Percentiles rank a stretch among this genome's conserved stretches.
These are phyloP conservation scores for Cephalopholis sonnerati DNA, from an alignment of 2,113 vertebrate species.

Conservation along the genomic window DNA sequence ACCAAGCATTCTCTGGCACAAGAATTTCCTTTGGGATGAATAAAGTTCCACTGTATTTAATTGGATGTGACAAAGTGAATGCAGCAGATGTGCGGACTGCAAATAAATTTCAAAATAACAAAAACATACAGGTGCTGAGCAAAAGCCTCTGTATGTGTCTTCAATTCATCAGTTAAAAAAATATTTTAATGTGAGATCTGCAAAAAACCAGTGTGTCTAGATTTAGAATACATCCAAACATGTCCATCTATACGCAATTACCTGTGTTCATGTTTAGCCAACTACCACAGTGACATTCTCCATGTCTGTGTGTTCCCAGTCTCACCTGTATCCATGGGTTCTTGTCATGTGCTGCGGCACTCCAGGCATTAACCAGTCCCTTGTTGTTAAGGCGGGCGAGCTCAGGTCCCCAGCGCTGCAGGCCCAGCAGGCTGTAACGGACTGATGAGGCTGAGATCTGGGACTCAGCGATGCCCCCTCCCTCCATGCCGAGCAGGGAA, in stretches of 20 bases:
- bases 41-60: no score
- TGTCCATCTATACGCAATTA: not conserved
- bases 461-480: constrained; percentile 88
- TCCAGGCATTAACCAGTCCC: constrained; percentile 96
- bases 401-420: constrained; percentile 95
- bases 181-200: no score
- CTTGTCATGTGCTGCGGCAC: constrained; percentile 90
- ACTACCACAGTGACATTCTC: not conserved
- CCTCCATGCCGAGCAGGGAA: constrained; percentile 91
- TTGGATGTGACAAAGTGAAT: not conserved
- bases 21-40: no score
- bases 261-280: no score
- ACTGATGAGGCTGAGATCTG: constrained; percentile 93
- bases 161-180: not conserved
- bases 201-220: not conserved
- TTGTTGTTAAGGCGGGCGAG: constrained; percentile 92
- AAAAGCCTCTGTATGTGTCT: not conserved
- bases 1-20: no score
- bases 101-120: not conserved
- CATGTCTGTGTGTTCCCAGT: not conserved
- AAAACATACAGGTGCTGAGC: not conserved
- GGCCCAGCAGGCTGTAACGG: constrained; percentile 88
- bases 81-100: not conserved
- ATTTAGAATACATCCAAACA: not conserved
- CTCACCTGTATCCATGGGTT: constrained; percentile 95